A percentile compares a stretch with the other conserved stretches of the same genome.
These are phyloP conservation scores for Paraplagusia blochii DNA, from an alignment of 2,113 vertebrate species.

Conservation along the genomic window DNA sequence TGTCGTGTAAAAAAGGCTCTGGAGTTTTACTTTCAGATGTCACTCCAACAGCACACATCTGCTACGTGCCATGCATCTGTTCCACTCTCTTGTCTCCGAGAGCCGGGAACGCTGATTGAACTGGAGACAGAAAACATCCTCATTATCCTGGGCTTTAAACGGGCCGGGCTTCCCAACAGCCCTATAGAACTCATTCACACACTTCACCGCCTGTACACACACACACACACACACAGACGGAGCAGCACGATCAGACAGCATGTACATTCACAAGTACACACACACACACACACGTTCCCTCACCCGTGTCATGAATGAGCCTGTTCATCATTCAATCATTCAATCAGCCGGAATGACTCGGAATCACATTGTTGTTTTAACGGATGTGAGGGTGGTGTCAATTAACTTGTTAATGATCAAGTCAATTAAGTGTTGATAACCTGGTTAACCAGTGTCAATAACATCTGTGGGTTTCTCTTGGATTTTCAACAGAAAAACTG, in stretches of 20 bases:
- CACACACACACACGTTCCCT: neutral
- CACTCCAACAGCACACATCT: slow-evolving; percentile 80
- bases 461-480: too few relatives aligned
- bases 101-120: slow-evolving; percentile 67
- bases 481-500: too few relatives aligned
- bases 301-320: too few relatives aligned
- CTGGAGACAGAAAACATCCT: slow-evolving; percentile 77
- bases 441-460: too few relatives aligned
- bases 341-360: neutral
- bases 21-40: slow-evolving; percentile 79
- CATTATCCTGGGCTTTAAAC: slow-evolving; percentile 69
- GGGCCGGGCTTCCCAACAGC: slow-evolving; percentile 52
- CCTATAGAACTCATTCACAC: slow-evolving; percentile 65
- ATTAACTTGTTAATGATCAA: too few relatives aligned
- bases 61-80: slow-evolving; percentile 76
- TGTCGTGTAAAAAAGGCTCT: slow-evolving; percentile 60
- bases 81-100: slow-evolving; percentile 56
- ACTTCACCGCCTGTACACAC: slow-evolving; percentile 43
- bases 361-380: neutral
- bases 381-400: too few relatives aligned
- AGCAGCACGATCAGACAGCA: too few relatives aligned
- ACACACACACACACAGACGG: neutral
- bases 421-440: too few relatives aligned
- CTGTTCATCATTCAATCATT: too few relatives aligned
- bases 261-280: neutral